Evolutionary conservation across 2,888 invertebrate genomes (phyloP).

Genomic region (Drosophila subsilvestris): DNA sequence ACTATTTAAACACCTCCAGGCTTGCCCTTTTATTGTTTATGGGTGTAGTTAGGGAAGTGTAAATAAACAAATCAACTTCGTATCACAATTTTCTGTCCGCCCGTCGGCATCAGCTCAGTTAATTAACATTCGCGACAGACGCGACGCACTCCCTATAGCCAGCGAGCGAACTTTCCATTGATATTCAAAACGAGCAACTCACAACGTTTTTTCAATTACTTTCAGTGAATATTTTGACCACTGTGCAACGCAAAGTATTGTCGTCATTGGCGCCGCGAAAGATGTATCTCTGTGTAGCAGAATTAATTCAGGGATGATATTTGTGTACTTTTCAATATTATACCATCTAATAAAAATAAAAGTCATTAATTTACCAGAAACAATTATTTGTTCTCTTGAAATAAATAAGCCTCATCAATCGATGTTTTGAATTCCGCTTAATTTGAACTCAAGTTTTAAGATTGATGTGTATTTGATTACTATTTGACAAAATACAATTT

Average conservation of each 20-base stretch:
- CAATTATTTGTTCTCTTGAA: too few species aligned
- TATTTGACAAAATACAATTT: too few species aligned
- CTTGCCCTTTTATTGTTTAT: conserved; percentile 15
- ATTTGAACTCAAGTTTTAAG: too few species aligned
- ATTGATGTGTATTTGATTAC: too few species aligned
- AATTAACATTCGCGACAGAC: conserved; percentile 36
- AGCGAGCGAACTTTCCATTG: conserved; percentile 31
- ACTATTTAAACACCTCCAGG: conserved; percentile 2
- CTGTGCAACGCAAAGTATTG: background rate
- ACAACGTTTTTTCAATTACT: conserved; percentile 26
- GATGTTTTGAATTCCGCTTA: too few species aligned
- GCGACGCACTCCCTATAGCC: background rate
- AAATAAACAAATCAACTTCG: conserved; percentile 9
- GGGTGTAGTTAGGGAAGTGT: conserved; percentile 5
- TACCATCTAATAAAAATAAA: too few species aligned
- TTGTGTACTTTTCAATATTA: too few species aligned
- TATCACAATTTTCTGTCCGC: conserved; percentile 18
- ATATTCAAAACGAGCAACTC: conserved; percentile 41
- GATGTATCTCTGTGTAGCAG: background rate
- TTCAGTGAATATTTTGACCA: conserved; percentile 11
- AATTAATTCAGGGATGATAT: background rate
- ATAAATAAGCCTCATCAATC: too few species aligned
- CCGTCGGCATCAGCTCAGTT: conserved; percentile 8
- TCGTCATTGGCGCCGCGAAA: background rate
- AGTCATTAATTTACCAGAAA: too few species aligned